phyloP scores from a whole-genome alignment of 2,113 vertebrate genomes.

The Xiphophorus couchianus region DNA sequence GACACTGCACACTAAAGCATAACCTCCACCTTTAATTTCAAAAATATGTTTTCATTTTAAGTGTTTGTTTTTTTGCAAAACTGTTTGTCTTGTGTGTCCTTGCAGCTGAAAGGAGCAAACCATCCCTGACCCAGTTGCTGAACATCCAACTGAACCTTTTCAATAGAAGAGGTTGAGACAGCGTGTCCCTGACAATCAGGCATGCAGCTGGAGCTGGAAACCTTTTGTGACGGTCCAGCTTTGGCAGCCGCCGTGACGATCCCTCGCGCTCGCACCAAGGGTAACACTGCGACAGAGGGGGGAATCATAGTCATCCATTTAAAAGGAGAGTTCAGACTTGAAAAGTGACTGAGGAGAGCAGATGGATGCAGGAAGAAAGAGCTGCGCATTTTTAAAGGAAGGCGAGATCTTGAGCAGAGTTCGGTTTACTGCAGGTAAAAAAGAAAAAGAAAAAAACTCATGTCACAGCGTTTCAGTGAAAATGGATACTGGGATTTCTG shows the following conservation, averaged over 20 bases:
- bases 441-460: not conserved
- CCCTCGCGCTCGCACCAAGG: conserved; percentile 7
- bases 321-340: conserved; percentile 26
- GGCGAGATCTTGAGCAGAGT: conserved; percentile 7
- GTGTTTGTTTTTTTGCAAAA: not conserved
- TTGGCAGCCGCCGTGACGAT: conserved; percentile 23
- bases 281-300: conserved; percentile 12
- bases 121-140: conserved; percentile 19
- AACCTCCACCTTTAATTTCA: not conserved
- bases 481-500: not conserved
- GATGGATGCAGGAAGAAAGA: conserved; percentile 3
- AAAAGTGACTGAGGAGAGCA: conserved; percentile 17
- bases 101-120: conserved; percentile 22
- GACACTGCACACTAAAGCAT: conserved; percentile 14
- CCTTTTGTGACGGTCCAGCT: conserved; percentile 18
- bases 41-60: not conserved
- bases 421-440: conserved; percentile 12
- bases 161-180: conserved; percentile 15
- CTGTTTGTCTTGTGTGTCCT: conserved; percentile 10
- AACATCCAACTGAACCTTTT: conserved; percentile 18
- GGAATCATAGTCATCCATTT: conserved; percentile 39
- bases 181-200: conserved; percentile 20
- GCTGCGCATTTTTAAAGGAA: conserved; percentile 1
- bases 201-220: conserved; percentile 9
- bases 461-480: not conserved